Evolutionary conservation across 2,113 vertebrate genomes (phyloP).

Genomic region (Callipepla squamata): DNA sequence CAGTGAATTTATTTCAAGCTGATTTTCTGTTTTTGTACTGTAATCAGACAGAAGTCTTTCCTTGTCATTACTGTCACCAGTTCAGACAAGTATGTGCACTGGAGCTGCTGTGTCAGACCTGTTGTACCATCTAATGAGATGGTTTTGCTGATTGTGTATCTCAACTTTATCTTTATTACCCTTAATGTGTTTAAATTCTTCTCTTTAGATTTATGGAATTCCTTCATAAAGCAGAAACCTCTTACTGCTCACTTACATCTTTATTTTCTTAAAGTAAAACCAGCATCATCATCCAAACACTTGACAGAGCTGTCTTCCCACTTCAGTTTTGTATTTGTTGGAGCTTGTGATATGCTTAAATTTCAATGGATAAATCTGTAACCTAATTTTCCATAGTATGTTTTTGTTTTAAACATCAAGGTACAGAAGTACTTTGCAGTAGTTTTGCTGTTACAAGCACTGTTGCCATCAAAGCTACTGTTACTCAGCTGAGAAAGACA

Average conservation of each 20-base stretch:
- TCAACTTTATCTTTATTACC: not conserved
- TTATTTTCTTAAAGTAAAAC: not conserved
- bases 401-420: not conserved
- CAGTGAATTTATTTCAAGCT: not conserved
- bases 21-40: not conserved
- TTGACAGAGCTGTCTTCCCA: not conserved
- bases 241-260: not conserved
- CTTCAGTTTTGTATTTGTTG: not conserved
- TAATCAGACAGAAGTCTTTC: not conserved
- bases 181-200: not conserved
- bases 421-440: not conserved
- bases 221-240: not conserved
- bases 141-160: rapidly evolving
- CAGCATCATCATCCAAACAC: not conserved
- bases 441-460: not conserved
- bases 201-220: not conserved
- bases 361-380: not conserved
- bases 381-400: not conserved
- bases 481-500: not conserved
- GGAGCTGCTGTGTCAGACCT: not conserved
- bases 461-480: not conserved
- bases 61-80: not conserved
- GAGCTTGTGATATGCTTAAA: not conserved
- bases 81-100: not conserved
- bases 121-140: not conserved